Percentiles rank a stretch among this genome's conserved stretches.
These are phyloP conservation scores for Gobius niger DNA, from an alignment of 2,113 vertebrate genomes.

Conservation along the genomic window DNA sequence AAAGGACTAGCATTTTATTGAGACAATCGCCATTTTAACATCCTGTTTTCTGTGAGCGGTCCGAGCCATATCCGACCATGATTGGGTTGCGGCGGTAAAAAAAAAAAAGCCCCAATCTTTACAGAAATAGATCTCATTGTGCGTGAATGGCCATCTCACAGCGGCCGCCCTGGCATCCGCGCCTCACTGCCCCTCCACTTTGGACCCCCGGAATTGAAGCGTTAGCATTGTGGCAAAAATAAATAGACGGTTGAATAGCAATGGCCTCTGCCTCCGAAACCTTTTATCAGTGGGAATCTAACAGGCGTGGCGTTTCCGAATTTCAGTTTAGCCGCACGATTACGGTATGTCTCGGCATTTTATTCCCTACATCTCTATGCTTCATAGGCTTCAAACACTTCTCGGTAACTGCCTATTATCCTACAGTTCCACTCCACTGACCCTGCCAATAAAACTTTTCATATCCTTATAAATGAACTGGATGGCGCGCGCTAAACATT, in stretches of 20 bases:
- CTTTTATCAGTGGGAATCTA: conserved; percentile 84
- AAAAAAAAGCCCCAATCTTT: conserved; percentile 59
- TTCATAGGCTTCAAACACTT: conserved; percentile 96
- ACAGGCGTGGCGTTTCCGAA: conserved; percentile 80
- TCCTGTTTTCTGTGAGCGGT: conserved; percentile 73
- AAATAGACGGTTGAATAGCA: conserved; percentile 82
- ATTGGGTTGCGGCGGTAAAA: conserved; percentile 71
- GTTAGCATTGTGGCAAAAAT: conserved; percentile 77
- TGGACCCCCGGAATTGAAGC: conserved; percentile 81
- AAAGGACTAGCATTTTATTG: conserved; percentile 72
- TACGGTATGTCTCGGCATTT: conserved; percentile 98
- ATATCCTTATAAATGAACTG: conserved; percentile 99
- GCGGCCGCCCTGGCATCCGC: conserved; percentile 75
- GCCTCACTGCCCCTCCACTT: conserved; percentile 79
- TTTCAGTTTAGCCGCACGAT: conserved; percentile 88
- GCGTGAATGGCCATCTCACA: conserved; percentile 78
- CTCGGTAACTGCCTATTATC: conserved; percentile 99
- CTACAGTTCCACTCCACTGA: conserved; percentile 97
- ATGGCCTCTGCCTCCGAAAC: conserved; percentile 77
- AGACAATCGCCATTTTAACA: conserved; percentile 80
- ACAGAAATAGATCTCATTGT: conserved; percentile 76
- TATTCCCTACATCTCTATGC: conserved; percentile 97
- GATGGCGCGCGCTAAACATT: conserved; percentile 99
- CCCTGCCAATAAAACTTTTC: conserved; percentile 99
- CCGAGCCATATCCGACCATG: conserved; percentile 79